Percentiles rank a stretch among this genome's conserved stretches.
These are phyloP conservation scores for Thripadectes ignobilis DNA, from an alignment of 2,797 vertebrate genomes.

Conservation along the genomic window DNA sequence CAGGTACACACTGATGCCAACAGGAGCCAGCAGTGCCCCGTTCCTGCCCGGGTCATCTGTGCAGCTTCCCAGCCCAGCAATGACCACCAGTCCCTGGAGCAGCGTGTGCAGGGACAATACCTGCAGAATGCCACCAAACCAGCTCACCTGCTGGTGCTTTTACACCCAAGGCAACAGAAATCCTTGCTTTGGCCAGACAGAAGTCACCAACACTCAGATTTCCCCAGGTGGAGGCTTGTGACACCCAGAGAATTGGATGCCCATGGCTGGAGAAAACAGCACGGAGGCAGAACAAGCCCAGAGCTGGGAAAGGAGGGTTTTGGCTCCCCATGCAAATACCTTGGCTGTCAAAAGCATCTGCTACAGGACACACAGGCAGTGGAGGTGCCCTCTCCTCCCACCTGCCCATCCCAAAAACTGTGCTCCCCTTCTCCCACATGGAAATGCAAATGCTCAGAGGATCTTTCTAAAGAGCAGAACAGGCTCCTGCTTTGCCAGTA, in stretches of 20 bases:
- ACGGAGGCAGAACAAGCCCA: neutral
- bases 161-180: fast-evolving
- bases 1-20: fast-evolving
- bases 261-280: neutral
- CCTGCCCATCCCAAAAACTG: neutral
- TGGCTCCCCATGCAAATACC: neutral
- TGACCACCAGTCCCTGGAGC: neutral
- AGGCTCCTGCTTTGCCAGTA: neutral
- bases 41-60: fast-evolving
- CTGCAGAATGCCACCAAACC: fast-evolving
- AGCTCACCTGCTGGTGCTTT: fast-evolving
- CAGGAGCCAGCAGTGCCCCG: fast-evolving
- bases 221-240: neutral
- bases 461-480: neutral
- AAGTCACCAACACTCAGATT: neutral
- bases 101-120: fast-evolving
- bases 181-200: neutral
- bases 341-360: neutral
- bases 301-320: neutral
- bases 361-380: neutral
- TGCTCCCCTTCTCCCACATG: neutral
- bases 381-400: neutral
- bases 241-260: neutral
- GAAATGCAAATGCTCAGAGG: neutral
- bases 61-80: neutral